Percentiles rank a stretch among this genome's conserved stretches.
Evolutionary conservation across 1,140 invertebrate species (phyloP).

Genomic region (Riptortus pedestris): DNA sequence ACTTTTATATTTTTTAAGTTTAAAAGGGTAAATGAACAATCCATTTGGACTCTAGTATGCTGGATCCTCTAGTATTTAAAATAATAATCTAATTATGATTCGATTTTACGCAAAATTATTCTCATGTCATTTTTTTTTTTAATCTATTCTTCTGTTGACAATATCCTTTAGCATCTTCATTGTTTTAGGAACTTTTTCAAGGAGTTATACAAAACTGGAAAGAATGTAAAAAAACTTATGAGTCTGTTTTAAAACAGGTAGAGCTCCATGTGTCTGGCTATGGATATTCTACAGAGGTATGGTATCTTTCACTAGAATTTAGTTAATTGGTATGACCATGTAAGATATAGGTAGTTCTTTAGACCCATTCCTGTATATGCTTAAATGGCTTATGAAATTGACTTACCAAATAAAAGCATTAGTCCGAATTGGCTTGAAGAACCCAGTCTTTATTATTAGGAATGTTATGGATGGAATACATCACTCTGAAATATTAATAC

Average conservation of each 20-base stretch:
- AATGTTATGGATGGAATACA: too few relatives aligned
- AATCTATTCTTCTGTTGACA: not conserved
- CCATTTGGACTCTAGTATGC: not conserved
- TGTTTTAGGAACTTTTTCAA: not conserved
- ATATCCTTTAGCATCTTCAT: not conserved
- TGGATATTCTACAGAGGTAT: not conserved
- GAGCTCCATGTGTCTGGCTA: not conserved
- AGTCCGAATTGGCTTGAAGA: too few relatives aligned
- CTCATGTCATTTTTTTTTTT: slow-evolving; percentile 1
- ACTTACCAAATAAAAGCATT: too few relatives aligned
- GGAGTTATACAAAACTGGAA: not conserved
- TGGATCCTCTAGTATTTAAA: not conserved
- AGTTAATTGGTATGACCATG: too few relatives aligned
- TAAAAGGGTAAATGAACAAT: not conserved
- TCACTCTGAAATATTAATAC: too few relatives aligned
- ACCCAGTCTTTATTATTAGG: too few relatives aligned
- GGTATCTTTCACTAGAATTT: too few relatives aligned
- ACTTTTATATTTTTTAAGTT: not conserved
- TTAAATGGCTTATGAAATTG: too few relatives aligned
- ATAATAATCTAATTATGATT: too few relatives aligned
- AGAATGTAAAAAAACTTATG: not conserved
- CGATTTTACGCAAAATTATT: too few relatives aligned
- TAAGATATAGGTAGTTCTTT: too few relatives aligned
- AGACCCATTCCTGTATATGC: too few relatives aligned
- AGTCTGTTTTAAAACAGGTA: not conserved